Percentiles rank a stretch among this genome's conserved stretches.
Evolutionary conservation across 2,797 vertebrate genomes (phyloP).

Genomic region (Sardinella longiceps): DNA sequence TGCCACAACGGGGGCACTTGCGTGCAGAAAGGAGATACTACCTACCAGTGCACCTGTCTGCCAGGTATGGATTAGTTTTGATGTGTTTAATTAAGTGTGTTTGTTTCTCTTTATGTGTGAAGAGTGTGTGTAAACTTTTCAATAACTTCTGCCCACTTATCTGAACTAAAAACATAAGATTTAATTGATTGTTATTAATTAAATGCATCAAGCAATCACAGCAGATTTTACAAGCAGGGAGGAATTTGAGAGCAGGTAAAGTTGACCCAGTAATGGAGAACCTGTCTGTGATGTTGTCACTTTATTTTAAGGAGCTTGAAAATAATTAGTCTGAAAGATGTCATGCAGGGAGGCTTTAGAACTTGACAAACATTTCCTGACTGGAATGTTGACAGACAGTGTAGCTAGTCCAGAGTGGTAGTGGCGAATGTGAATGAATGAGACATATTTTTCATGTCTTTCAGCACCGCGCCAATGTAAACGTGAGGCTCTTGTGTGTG

Average conservation of each 20-base stretch:
- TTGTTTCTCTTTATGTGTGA: slow-evolving; percentile 2
- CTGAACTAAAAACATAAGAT: no score
- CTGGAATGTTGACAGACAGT: background rate
- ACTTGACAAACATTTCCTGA: background rate
- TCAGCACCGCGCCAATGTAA: background rate
- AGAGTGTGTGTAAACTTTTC: background rate
- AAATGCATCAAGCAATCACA: no score
- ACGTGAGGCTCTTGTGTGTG: slow-evolving; percentile 27
- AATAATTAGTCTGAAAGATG: background rate
- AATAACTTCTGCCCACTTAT: no score
- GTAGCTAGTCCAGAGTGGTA: background rate
- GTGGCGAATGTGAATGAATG: background rate
- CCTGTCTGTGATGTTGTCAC: background rate
- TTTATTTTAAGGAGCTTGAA: background rate
- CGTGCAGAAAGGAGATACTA: slow-evolving; percentile 83
- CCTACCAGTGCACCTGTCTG: slow-evolving; percentile 87
- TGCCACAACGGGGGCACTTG: slow-evolving; percentile 88
- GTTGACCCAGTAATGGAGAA: background rate
- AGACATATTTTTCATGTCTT: slow-evolving; percentile 20
- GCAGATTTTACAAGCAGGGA: no score
- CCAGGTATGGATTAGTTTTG: slow-evolving; percentile 75
- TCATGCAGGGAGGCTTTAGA: background rate
- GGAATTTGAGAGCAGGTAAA: background rate
- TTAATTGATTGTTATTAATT: no score
- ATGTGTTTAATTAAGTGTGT: slow-evolving; percentile 37